These are phyloP conservation scores for Cheiracanthium punctorium DNA, from an alignment of 2,888 invertebrate species.

Conservation along the genomic window DNA sequence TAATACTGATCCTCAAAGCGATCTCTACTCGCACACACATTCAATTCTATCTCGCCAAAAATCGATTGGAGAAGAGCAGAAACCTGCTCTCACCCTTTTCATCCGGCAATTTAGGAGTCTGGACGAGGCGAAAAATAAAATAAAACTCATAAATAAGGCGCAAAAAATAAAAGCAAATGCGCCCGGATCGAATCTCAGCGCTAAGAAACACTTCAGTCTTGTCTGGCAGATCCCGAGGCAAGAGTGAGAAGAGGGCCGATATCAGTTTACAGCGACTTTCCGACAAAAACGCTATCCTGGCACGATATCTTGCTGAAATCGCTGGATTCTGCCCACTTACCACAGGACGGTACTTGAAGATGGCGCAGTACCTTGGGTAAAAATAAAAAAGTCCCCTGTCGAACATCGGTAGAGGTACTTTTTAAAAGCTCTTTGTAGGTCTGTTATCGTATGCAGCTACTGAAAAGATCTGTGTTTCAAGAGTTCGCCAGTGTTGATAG, in stretches of 20 bases:
- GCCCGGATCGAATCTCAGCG: not conserved
- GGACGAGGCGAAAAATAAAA: not conserved
- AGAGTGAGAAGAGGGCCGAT: slow-evolving; percentile 6
- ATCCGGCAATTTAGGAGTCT: not conserved
- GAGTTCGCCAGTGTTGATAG: not conserved
- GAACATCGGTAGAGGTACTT: slow-evolving; percentile 8
- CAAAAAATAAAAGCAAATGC: not conserved
- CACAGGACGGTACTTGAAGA: slow-evolving; percentile 22
- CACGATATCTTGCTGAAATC: slow-evolving; percentile 45
- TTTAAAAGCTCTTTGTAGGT: slow-evolving; percentile 18
- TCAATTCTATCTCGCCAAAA: not conserved
- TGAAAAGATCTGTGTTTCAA: slow-evolving; percentile 8
- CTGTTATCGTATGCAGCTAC: slow-evolving; percentile 46
- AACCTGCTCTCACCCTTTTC: not conserved
- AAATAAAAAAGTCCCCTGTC: slow-evolving; percentile 33
- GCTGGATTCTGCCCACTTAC: not conserved
- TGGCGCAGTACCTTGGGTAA: slow-evolving; percentile 42
- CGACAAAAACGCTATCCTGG: slow-evolving; percentile 29
- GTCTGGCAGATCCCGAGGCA: not conserved
- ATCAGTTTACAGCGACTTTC: slow-evolving; percentile 12
- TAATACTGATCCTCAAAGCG: no score
- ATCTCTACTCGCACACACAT: no score
- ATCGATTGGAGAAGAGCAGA: not conserved
- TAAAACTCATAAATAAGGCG: not conserved
- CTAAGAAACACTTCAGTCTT: not conserved